Conservation (phyloP, 2,113 vertebrate genomes). For the Pomatostomus ruficeps region DNA sequence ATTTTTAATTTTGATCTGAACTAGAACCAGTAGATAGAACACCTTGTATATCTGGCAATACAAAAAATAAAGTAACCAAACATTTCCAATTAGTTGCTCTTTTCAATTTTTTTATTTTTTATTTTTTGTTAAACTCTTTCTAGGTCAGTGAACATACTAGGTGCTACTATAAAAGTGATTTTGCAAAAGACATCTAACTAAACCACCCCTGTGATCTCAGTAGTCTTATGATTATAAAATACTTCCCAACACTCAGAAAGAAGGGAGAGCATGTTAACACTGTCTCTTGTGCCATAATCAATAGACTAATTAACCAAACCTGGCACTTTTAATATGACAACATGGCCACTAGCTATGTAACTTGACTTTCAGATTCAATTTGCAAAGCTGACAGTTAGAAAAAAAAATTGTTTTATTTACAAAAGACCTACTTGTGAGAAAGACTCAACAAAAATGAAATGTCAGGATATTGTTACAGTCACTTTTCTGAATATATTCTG, state of each 20-base stretch:
- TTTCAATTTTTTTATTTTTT: not conserved
- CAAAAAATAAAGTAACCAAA: not conserved
- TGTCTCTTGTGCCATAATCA: not conserved
- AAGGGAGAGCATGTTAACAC: not conserved
- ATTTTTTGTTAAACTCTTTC: not conserved
- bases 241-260: not conserved
- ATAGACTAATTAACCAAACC: constrained; percentile 6
- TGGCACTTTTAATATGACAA: not conserved
- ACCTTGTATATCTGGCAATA: fast-evolving
- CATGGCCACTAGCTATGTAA: not conserved
- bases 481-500: constrained; percentile 6
- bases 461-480: not conserved
- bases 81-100: not conserved
- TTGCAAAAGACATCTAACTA: not conserved
- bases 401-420: constrained; percentile 14
- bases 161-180: not conserved
- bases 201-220: not conserved
- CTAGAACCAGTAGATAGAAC: not conserved
- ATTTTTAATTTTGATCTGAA: not conserved
- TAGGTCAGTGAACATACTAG: not conserved
- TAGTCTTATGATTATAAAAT: not conserved
- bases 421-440: not conserved
- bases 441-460: not conserved
- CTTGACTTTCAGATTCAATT: not conserved
- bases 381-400: not conserved